Evolutionary conservation across 2,113 vertebrate species (phyloP), one percentile per base, ranked within the genome.

Genomic region (Brachypteracias leptosomus): DNA sequence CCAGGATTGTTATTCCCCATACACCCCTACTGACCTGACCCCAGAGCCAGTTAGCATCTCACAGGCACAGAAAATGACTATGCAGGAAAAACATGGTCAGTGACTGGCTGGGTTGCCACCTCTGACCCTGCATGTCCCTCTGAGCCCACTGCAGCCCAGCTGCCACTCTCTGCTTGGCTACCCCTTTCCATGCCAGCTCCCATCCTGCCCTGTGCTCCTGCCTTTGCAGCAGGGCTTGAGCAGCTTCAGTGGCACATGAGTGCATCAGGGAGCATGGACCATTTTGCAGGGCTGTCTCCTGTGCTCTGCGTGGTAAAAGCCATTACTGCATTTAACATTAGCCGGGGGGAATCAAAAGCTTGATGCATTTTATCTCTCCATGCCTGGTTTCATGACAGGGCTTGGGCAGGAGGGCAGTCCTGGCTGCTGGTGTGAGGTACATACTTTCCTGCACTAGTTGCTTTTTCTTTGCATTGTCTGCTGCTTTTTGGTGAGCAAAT

Each of bases 21-120:
- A 25, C 3, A 16, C 2, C 4, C 36, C 13, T 22, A 8, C 12
- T 0, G 0, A 36, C 63, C 55, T 2, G 4, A 54, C 29, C 55
- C 38, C 38, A 14, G 19, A 61, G n/a, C 40, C 65, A 28, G 26
- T 35, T 4, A 38, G 46, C 40, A 57, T 62, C 63, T 18, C 9
- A 2, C 40, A 1, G 18, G 28, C 40, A 70, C 13, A 25, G 29
- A 38, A 28, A 8, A 55, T 38, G 22, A 9, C 61, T 28, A 5
- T 2, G 28, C 11, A 33, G 14, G 26, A 21, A 65, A 83, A 44
- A 15, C 2, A 3, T 4, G 4, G 3, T 8, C 3, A 4, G 4
- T 22, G 46, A 21, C 46, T 73, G 16, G 1, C 29, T 78, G 74
- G 25, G 13, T 16, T 40, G 36, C 13, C 63, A 16, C 13, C 57